Conservation (phyloP, 2,113 vertebrate species). For the Apteryx owenii region DNA sequence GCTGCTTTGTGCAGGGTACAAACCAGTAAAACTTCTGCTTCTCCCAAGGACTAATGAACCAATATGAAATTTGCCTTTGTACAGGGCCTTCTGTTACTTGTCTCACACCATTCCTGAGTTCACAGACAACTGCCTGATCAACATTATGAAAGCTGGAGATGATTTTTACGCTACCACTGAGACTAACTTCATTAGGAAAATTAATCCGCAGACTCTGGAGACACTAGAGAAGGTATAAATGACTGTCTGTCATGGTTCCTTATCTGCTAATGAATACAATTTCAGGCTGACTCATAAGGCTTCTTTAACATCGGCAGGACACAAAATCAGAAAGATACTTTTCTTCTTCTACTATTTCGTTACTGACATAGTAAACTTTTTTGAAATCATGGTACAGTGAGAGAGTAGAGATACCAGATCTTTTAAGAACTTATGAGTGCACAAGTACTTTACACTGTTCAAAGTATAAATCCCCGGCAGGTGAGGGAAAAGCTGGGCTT, state of each 20-base stretch:
- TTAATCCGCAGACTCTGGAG: conserved; percentile 86
- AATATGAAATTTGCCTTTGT: neutral
- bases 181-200: conserved; percentile 91
- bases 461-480: neutral
- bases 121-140: conserved; percentile 96
- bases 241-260: neutral
- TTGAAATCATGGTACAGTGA: neutral
- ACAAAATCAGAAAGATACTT: neutral
- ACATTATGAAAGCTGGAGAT: conserved; percentile 89
- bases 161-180: conserved; percentile 92
- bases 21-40: neutral
- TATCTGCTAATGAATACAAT: neutral
- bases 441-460: neutral
- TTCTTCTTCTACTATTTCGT: neutral
- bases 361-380: neutral
- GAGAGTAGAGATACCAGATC: neutral
- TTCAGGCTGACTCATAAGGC: neutral
- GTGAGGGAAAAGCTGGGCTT: neutral
- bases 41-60: neutral
- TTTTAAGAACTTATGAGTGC: neutral
- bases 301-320: neutral
- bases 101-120: conserved; percentile 89
- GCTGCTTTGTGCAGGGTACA: neutral
- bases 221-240: conserved; percentile 86
- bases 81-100: conserved; percentile 88